These are phyloP conservation scores for Hylia prasina DNA, from an alignment of 2,113 vertebrate genomes.

Conservation along the genomic window DNA sequence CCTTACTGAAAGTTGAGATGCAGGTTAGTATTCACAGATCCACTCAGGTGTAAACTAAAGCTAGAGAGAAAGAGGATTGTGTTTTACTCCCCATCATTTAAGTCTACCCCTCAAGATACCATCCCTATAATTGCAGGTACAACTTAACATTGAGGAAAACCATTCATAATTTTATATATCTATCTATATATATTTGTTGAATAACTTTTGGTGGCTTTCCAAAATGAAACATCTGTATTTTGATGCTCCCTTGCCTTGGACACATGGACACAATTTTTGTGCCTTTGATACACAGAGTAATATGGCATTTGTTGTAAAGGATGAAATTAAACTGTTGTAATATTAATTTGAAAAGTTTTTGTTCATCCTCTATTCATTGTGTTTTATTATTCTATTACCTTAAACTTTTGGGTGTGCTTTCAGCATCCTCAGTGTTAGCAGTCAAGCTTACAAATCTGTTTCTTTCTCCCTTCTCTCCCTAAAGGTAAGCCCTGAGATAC, in stretches of 20 bases:
- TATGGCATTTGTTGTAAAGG: background rate
- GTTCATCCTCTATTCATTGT: background rate
- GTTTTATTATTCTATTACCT: background rate
- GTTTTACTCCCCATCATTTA: background rate
- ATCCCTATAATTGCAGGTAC: background rate
- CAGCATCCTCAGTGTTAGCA: slow-evolving; percentile 1
- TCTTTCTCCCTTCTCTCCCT: background rate
- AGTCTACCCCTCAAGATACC: background rate
- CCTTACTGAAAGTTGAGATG: background rate
- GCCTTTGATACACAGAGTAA: background rate
- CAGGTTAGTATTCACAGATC: background rate
- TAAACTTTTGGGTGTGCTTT: background rate
- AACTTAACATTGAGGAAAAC: background rate
- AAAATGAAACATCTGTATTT: background rate
- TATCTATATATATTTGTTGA: background rate
- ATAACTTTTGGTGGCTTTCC: background rate
- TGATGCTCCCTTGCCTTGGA: background rate
- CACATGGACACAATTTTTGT: rapidly evolving
- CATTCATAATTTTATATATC: background rate
- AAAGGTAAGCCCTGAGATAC: slow-evolving; percentile 58
- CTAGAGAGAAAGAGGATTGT: background rate
- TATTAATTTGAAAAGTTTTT: background rate
- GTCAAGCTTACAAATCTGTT: background rate
- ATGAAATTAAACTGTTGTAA: background rate
- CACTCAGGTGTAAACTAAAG: background rate